phyloP scores from a whole-genome alignment of 2,113 vertebrate genomes.

The Probosciger aterrimus region DNA sequence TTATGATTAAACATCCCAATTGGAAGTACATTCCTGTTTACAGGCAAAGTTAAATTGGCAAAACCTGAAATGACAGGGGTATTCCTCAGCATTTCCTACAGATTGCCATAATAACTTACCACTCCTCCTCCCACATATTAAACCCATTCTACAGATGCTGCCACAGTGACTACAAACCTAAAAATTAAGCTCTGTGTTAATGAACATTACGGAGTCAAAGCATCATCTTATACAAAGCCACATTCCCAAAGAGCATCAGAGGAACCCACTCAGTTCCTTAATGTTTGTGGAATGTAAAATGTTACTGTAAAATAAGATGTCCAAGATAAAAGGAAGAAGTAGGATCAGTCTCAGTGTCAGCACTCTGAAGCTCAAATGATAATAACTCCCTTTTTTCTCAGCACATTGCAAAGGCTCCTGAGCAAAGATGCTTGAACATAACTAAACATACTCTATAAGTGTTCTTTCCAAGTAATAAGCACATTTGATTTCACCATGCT shows the following conservation, averaged over 20 bases:
- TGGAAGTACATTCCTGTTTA: background rate
- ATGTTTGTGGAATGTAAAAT: background rate
- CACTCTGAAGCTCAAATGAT: background rate
- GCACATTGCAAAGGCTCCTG: background rate
- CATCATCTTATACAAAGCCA: rapidly evolving
- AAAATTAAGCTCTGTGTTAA: background rate
- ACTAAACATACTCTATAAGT: background rate
- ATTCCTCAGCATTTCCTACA: background rate
- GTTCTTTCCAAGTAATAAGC: background rate
- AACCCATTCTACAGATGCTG: background rate
- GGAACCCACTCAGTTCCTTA: background rate
- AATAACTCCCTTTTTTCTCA: background rate
- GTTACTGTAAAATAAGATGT: background rate
- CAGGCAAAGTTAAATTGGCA: background rate
- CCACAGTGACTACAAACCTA: background rate
- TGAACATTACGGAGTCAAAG: rapidly evolving
- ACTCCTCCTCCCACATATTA: rapidly evolving
- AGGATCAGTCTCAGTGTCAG: background rate
- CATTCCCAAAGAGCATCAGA: background rate
- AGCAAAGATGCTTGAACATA: background rate
- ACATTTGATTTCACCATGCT: background rate
- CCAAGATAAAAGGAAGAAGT: background rate
- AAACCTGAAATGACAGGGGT: background rate
- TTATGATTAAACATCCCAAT: background rate
- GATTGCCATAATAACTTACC: background rate